phyloP scores from a whole-genome alignment of 2,113 vertebrate genomes.

The Erinaceus europaeus region DNA sequence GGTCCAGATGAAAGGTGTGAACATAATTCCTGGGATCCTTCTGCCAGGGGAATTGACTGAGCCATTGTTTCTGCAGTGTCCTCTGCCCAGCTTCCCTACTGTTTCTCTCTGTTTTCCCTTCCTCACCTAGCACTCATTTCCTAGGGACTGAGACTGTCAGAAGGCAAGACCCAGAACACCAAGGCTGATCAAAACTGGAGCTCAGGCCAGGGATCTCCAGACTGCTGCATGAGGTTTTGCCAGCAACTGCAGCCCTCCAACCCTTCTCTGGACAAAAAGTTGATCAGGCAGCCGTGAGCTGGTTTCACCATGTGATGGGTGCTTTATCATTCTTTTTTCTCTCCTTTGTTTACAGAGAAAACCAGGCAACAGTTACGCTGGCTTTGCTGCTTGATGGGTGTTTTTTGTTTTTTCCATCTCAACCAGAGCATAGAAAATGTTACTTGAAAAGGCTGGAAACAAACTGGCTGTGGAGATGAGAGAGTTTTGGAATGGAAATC shows the following conservation, averaged over 20 bases:
- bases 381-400: background rate
- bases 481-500: constrained; percentile 10
- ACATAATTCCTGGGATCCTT: background rate
- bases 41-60: no score
- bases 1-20: background rate
- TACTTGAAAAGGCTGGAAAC: constrained; percentile 40
- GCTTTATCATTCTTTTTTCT: background rate
- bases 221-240: constrained; percentile 23
- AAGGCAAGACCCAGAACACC: background rate
- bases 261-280: constrained; percentile 25
- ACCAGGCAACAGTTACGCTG: constrained; percentile 42
- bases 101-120: background rate
- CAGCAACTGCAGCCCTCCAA: background rate
- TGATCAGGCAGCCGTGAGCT: background rate
- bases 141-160: constrained; percentile 26
- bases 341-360: constrained; percentile 41
- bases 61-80: background rate
- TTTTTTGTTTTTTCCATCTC: constrained; percentile 23
- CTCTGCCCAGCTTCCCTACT: background rate
- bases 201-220: background rate
- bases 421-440: constrained; percentile 24
- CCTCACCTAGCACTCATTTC: constrained; percentile 18
- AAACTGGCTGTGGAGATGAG: constrained; percentile 6
- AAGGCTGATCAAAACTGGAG: background rate
- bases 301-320: background rate